Evolutionary conservation across 2,113 vertebrate species (phyloP), one percentile per base, ranked within the genome.

Genomic region (Platysteira castanea): DNA sequence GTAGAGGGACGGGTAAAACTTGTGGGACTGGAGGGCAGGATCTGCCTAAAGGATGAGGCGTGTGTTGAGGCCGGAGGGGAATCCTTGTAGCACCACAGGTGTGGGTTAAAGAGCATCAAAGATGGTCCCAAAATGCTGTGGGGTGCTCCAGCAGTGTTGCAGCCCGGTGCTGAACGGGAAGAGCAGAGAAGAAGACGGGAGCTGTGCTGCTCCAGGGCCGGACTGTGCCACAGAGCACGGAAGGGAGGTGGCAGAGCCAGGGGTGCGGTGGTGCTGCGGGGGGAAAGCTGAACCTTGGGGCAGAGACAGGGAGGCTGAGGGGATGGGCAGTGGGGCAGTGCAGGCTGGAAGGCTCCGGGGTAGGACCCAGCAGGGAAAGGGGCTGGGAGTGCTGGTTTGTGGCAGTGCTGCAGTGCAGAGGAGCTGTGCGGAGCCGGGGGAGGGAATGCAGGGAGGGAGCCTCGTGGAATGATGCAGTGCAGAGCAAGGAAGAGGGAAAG

Each of bases 371-470:
- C 49, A 41, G 68, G 67, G 33, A 14, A 17, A 23, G 44, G 28
- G 28, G 50, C 41, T 52, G 75, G 69, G 2, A 20, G 16, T 3
- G 57, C 57, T 27, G 61, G 33, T 10, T 41, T 5, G 11, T 19
- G 64, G 74, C 27, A 23, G 8, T 31, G 87, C 96, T 97, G 96
- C 96, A 96, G 95, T 97, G 96, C 95, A 95, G 93, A 85, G 84
- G 49, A 79, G 89, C 24, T 33, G 90, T 50, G 92, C 71, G 13
- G 84, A 91, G 91, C 23, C 5, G 5, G 84, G 91, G 85, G 93
- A 95, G 93, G 87, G 85, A 91, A 2, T 17, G 82, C 87, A 59
- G 93, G 80, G 15, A 84, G 57, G 74, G 60, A 86, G 37, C 39
- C 75, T 27, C 1, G 3, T 31, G 90, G 23, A 37, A 6, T 87